Conservation (phyloP, 2,888 invertebrate genomes). For the Didymodactylos carnosus region DNA sequence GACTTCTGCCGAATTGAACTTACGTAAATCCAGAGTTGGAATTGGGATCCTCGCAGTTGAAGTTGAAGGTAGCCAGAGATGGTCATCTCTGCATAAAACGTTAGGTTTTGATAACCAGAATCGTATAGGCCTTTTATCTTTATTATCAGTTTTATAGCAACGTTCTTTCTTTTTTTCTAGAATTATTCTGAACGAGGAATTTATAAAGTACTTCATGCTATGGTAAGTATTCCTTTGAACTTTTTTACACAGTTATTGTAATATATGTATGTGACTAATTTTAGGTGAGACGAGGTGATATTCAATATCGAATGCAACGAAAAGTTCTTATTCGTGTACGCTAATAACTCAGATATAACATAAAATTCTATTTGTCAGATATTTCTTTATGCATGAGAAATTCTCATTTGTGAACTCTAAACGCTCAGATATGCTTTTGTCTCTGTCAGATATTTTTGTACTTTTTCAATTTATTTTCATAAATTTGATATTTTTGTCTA, state of each 20-base stretch:
- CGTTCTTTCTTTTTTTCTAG: constrained; percentile 17
- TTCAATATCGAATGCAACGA: constrained; percentile 83
- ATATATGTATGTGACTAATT: too few species aligned
- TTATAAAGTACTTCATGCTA: constrained; percentile 69
- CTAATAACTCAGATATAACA: constrained; percentile 31
- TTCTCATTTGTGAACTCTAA: too few species aligned
- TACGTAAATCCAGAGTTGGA: too few species aligned
- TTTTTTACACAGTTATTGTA: too few species aligned
- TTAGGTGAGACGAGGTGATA: constrained; percentile 80
- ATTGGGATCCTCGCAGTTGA: too few species aligned
- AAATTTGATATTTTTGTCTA: not conserved
- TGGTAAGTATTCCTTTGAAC: too few species aligned
- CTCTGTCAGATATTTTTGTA: not conserved
- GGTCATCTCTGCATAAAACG: too few species aligned
- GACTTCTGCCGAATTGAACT: too few species aligned
- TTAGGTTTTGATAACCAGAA: too few species aligned
- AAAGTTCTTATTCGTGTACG: constrained; percentile 84
- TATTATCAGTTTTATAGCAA: not conserved
- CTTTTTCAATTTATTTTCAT: not conserved
- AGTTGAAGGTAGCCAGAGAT: too few species aligned
- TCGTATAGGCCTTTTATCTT: not conserved
- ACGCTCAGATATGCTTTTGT: too few species aligned
- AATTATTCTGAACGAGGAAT: constrained; percentile 44
- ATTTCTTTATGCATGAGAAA: not conserved
- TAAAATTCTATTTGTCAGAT: not conserved